A percentile compares a stretch with the other conserved stretches of the same genome.
phyloP scores from a whole-genome alignment of 2,113 vertebrate species.

The Microcebus ravelobensis region DNA sequence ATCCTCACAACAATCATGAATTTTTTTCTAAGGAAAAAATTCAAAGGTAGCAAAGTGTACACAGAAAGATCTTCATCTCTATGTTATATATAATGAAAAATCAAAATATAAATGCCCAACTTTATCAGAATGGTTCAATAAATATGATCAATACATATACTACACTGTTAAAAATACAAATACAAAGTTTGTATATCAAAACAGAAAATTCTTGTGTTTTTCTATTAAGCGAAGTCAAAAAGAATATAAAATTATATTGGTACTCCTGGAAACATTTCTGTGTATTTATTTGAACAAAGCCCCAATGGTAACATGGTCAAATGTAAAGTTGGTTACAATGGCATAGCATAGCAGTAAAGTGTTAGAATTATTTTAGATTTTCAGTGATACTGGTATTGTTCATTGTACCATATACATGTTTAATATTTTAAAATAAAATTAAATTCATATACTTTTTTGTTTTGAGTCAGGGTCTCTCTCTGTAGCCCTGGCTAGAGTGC shows the following conservation, averaged over 20 bases:
- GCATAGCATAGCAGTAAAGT: background rate
- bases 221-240: constrained; percentile 1
- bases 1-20: background rate
- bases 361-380: constrained; percentile 44
- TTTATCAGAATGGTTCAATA: background rate
- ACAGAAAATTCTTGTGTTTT: background rate
- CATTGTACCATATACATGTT: background rate
- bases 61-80: constrained; percentile 1
- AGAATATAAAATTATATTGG: background rate
- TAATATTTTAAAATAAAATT: constrained; percentile 40
- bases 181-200: background rate
- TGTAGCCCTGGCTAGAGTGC: too few species aligned
- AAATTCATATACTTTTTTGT: background rate
- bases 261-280: background rate
- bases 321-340: background rate
- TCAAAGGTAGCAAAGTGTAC: background rate
- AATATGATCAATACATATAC: background rate
- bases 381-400: background rate
- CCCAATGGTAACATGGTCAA: background rate
- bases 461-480: too few species aligned
- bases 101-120: constrained; percentile 4
- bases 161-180: constrained; percentile 1
- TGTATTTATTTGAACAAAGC: constrained; percentile 19
- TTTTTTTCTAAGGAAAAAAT: constrained; percentile 29
- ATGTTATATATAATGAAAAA: background rate